Evolutionary conservation across 1,140 invertebrate genomes (phyloP).

Genomic region (Teleogryllus occipitalis): DNA sequence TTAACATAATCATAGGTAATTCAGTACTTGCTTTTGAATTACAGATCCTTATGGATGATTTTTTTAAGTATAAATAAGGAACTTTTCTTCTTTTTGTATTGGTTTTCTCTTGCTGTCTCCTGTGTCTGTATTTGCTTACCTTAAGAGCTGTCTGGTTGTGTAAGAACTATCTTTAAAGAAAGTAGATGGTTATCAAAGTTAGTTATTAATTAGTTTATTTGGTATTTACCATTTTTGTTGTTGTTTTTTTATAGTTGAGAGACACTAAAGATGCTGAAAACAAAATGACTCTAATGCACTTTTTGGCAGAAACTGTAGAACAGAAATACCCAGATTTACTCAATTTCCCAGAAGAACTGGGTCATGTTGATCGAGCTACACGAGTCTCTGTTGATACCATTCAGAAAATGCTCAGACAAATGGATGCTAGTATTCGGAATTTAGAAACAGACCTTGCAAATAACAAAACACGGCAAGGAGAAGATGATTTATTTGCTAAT

Average conservation of each 20-base stretch:
- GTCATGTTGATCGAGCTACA: constrained; percentile 66
- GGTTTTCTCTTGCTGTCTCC: too few relatives aligned
- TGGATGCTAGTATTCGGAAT: constrained; percentile 78
- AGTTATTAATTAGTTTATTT: neutral
- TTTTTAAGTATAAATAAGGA: too few relatives aligned
- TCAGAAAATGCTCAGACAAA: constrained; percentile 73
- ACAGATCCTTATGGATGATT: too few relatives aligned
- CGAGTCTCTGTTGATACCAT: constrained; percentile 79
- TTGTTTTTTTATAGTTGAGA: constrained; percentile 55
- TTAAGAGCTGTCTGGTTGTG: neutral
- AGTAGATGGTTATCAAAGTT: neutral
- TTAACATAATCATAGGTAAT: too few relatives aligned
- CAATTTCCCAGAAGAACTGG: constrained; percentile 77
- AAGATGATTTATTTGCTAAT: constrained; percentile 73
- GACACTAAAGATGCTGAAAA: constrained; percentile 92
- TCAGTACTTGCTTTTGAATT: too few relatives aligned
- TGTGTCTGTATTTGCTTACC: neutral
- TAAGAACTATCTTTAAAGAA: neutral
- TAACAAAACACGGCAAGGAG: constrained; percentile 61
- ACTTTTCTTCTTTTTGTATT: too few relatives aligned
- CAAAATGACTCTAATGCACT: constrained; percentile 86
- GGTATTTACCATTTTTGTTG: neutral
- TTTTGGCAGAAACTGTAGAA: constrained; percentile 81
- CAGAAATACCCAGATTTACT: constrained; percentile 78
- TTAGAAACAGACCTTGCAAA: constrained; percentile 82